Evolutionary conservation across 2,888 invertebrate genomes (phyloP).

Genomic region (Andrena camellia): DNA sequence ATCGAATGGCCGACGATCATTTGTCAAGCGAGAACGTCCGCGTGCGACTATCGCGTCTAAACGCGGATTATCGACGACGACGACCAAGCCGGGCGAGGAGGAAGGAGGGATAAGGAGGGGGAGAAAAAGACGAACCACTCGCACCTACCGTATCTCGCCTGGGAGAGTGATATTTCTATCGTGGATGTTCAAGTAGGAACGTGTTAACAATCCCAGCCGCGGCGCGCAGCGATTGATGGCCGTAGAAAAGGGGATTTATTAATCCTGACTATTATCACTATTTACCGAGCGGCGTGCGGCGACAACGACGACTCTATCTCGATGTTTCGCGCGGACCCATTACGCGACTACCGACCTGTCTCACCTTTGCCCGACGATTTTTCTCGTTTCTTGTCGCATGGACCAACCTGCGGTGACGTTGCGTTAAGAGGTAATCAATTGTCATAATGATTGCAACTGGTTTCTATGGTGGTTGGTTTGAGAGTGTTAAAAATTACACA

Average conservation of each 20-base stretch:
- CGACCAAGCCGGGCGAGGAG: background rate
- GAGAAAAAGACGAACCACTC: slow-evolving; percentile 41
- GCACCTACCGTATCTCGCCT: slow-evolving; percentile 70
- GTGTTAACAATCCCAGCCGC: slow-evolving; percentile 77
- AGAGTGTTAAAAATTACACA: background rate
- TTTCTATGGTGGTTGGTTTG: background rate
- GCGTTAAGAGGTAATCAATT: background rate
- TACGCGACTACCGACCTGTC: slow-evolving; percentile 32
- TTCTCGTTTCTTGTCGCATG: background rate
- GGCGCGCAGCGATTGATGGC: slow-evolving; percentile 78
- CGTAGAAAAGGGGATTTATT: slow-evolving; percentile 80
- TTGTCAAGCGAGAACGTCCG: slow-evolving; percentile 73
- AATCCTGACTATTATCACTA: slow-evolving; percentile 76
- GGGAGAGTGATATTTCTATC: slow-evolving; percentile 80
- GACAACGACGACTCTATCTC: slow-evolving; percentile 73
- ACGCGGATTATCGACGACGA: slow-evolving; percentile 65
- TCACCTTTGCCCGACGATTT: slow-evolving; percentile 14
- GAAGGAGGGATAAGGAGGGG: slow-evolving; percentile 7
- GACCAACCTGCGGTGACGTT: background rate
- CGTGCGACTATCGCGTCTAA: slow-evolving; percentile 61
- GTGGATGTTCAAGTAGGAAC: slow-evolving; percentile 66
- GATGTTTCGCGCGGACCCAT: slow-evolving; percentile 54
- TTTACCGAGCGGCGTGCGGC: slow-evolving; percentile 49
- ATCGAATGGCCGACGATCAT: slow-evolving; percentile 75
- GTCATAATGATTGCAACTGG: background rate